Conservation (phyloP, 2,888 invertebrate species). For the Zygothrica quintamaculata region DNA sequence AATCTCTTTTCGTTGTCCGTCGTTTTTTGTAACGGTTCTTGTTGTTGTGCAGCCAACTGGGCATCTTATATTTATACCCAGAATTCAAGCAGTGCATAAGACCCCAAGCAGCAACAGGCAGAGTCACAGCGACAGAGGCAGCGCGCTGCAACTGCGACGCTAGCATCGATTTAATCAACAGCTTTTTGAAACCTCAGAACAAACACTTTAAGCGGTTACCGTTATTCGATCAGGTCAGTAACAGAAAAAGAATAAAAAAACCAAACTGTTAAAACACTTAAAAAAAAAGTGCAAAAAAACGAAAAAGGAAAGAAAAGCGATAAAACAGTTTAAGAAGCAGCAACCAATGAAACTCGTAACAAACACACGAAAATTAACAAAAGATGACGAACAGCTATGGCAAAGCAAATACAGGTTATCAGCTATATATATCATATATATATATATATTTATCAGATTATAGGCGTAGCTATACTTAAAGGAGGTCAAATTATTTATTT, state of each 20-base stretch:
- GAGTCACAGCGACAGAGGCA: constrained; percentile 1
- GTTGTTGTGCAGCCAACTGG: constrained; percentile 24
- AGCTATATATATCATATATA: too few relatives aligned
- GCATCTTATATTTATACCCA: constrained; percentile 65
- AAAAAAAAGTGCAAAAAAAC: background rate
- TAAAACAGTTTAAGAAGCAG: too few relatives aligned
- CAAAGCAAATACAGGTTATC: too few relatives aligned
- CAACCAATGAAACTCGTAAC: too few relatives aligned
- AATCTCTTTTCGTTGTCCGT: background rate
- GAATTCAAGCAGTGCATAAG: constrained; percentile 12
- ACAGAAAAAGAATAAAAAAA: constrained; percentile 14
- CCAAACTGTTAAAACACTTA: too few relatives aligned
- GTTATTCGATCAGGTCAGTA: constrained; percentile 47
- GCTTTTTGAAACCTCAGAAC: constrained; percentile 7
- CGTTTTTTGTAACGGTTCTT: constrained; percentile 38
- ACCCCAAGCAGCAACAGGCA: constrained; percentile 1
- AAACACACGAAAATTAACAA: too few relatives aligned
- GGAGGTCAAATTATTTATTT: too few relatives aligned
- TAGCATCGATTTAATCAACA: constrained; percentile 47
- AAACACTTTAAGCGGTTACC: constrained; percentile 44
- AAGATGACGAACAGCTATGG: too few relatives aligned
- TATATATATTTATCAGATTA: too few relatives aligned
- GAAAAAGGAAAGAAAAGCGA: background rate
- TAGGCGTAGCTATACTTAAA: too few relatives aligned
- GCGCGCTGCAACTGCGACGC: constrained; percentile 21